phyloP scores from a whole-genome alignment of 2,113 vertebrate genomes.

The Salvelinus sp. region DNA sequence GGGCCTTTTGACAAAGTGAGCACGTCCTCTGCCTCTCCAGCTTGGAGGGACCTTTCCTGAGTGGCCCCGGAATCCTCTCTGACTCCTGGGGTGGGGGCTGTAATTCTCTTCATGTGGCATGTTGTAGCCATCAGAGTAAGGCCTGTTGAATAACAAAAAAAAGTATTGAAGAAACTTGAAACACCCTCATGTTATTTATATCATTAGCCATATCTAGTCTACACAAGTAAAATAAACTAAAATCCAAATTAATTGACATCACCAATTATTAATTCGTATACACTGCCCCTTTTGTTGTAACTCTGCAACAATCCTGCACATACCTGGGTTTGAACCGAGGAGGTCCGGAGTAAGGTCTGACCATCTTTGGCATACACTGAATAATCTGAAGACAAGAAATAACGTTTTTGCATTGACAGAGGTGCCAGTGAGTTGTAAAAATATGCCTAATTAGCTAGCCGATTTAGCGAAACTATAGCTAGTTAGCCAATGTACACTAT shows the following conservation, averaged over 20 bases:
- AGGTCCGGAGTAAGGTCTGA: constrained; percentile 84
- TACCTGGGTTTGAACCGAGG: constrained; percentile 88
- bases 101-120: constrained; percentile 55
- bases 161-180: too few relatives aligned
- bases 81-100: constrained; percentile 50
- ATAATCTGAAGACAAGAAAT: neutral
- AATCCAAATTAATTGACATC: too few relatives aligned
- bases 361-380: constrained; percentile 74
- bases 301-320: constrained; percentile 13
- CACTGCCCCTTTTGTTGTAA: too few relatives aligned
- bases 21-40: constrained; percentile 69
- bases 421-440: neutral
- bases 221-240: too few relatives aligned
- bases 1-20: constrained; percentile 58
- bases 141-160: constrained; percentile 50
- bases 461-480: too few relatives aligned
- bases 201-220: too few relatives aligned
- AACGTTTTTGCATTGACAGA: neutral
- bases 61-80: constrained; percentile 60
- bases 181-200: neutral
- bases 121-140: constrained; percentile 57
- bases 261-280: too few relatives aligned
- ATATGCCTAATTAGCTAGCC: too few relatives aligned
- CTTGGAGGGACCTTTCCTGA: constrained; percentile 51
- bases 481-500: too few relatives aligned